Evolutionary conservation across 2,113 vertebrate genomes (phyloP).

Genomic region (Oncorhynchus gorbuscha): DNA sequence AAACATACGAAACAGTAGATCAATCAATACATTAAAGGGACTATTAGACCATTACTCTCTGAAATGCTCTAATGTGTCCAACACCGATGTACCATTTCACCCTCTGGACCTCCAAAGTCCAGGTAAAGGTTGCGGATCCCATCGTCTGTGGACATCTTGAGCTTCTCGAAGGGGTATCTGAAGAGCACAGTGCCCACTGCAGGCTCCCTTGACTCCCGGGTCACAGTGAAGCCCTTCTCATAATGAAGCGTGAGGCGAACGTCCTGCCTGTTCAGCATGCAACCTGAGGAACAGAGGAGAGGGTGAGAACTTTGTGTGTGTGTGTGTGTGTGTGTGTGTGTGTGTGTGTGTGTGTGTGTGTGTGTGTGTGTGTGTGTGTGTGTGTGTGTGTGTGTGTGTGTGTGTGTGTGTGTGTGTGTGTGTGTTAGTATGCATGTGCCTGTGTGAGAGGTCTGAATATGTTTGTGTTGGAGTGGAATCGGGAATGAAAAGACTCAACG

Average conservation of each 20-base stretch:
- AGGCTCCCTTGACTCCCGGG: conserved; percentile 72
- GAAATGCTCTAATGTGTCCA: neutral
- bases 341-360: neutral
- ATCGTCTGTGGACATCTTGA: conserved; percentile 92
- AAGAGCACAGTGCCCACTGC: conserved; percentile 72
- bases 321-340: too few relatives aligned
- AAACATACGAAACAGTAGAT: too few relatives aligned
- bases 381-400: neutral
- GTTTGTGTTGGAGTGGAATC: conserved; percentile 38
- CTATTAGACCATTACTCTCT: neutral
- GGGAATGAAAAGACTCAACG: conserved; percentile 18
- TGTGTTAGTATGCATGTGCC: too few relatives aligned
- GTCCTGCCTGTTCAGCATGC: conserved; percentile 83
- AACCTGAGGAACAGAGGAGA: conserved; percentile 72
- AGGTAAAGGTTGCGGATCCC: conserved; percentile 90
- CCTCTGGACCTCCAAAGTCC: conserved; percentile 94
- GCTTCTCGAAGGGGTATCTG: conserved; percentile 91
- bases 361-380: neutral
- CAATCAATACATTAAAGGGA: neutral
- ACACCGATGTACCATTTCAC: conserved; percentile 83
- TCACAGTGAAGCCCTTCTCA: conserved; percentile 91
- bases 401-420: neutral
- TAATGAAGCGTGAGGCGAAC: conserved; percentile 90
- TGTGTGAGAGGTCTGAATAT: conserved; percentile 12
- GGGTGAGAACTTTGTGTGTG: neutral